These are phyloP conservation scores for Nemopilema nomurai DNA, from an alignment of 30 jellyfish, hydroid and myxozoan species.

Conservation along the genomic window DNA sequence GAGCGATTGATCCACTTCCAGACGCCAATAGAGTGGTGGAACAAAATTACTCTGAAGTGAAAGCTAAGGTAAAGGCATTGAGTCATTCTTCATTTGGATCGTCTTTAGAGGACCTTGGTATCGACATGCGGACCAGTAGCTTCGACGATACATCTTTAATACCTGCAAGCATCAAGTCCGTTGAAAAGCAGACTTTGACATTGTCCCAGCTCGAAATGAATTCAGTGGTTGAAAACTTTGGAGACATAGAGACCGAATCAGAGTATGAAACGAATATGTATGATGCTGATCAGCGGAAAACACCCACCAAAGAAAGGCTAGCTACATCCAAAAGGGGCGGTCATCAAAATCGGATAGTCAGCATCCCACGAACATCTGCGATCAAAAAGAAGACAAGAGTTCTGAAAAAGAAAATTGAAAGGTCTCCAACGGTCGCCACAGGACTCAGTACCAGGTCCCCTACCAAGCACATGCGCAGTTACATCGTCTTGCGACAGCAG, in stretches of 20 bases:
- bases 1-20: background rate
- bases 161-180: background rate
- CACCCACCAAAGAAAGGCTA: background rate
- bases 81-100: background rate
- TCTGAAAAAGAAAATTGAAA: slow-evolving; percentile 11
- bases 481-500: slow-evolving; percentile 92
- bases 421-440: slow-evolving; percentile 15
- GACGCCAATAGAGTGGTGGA: background rate
- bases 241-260: background rate
- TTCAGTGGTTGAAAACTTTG: background rate
- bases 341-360: background rate
- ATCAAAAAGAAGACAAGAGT: slow-evolving; percentile 16
- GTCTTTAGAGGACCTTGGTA: slow-evolving; percentile 33
- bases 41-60: background rate
- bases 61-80: background rate
- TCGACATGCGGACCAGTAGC: slow-evolving; percentile 17
- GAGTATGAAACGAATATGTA: background rate
- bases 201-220: background rate
- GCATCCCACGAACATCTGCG: slow-evolving; percentile 24
- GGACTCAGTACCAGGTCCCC: slow-evolving; percentile 66
- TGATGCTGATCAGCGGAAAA: background rate
- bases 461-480: slow-evolving; percentile 90
- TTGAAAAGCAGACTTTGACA: background rate
- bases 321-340: background rate
- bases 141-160: background rate